These are phyloP conservation scores for Cantharis rustica DNA, from an alignment of 2,888 invertebrate genomes.

Conservation along the genomic window DNA sequence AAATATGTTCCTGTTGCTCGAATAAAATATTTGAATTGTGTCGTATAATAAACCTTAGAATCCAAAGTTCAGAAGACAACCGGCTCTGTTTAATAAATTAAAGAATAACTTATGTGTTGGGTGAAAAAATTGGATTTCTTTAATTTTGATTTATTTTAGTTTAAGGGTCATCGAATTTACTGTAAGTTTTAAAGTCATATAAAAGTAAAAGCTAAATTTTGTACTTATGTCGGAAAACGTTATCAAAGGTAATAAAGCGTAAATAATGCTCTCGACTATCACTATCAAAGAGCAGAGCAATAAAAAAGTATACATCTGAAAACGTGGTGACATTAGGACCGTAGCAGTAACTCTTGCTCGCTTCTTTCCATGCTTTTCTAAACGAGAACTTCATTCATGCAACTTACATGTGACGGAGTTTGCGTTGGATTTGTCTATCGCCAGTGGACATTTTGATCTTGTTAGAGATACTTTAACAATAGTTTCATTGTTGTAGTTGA, in stretches of 20 bases:
- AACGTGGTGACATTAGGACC: constrained; percentile 1
- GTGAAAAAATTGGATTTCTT: background rate
- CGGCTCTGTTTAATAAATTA: background rate
- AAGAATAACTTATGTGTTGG: no score
- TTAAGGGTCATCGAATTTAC: background rate
- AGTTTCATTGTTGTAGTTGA: constrained; percentile 2
- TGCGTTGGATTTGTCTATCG: constrained; percentile 11
- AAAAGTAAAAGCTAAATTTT: background rate
- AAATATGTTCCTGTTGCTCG: constrained; percentile 18
- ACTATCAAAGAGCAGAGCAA: constrained; percentile 12
- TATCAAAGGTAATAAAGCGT: constrained; percentile 14
- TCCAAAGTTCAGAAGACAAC: background rate
- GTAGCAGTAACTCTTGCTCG: background rate
- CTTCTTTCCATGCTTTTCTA: background rate
- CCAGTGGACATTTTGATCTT: constrained; percentile 7
- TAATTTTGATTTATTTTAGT: background rate
- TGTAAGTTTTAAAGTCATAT: background rate
- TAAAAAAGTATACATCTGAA: constrained; percentile 7
- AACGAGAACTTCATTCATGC: constrained; percentile 2
- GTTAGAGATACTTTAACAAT: constrained; percentile 1
- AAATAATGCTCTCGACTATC: constrained; percentile 10
- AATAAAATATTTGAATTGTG: constrained; percentile 16
- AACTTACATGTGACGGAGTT: constrained; percentile 9
- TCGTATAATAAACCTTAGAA: background rate
- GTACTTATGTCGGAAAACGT: background rate